Evolutionary conservation across 2,888 invertebrate genomes (phyloP).

Genomic region (Xylocampa areola): DNA sequence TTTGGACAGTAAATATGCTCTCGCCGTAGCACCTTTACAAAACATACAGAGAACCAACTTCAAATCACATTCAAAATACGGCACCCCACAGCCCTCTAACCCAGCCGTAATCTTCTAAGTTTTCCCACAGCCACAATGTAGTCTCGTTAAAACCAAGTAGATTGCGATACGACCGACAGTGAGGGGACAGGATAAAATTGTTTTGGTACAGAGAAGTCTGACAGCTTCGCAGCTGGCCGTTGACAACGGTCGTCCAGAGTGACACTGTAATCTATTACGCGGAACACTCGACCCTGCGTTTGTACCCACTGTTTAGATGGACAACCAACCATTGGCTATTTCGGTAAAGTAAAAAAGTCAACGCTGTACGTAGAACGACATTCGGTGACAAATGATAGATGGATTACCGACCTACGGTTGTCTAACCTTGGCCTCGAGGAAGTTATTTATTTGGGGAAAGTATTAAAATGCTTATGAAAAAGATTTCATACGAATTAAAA

Average conservation of each 20-base stretch:
- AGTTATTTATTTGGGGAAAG: slow-evolving; percentile 37
- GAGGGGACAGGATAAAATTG: slow-evolving; percentile 60
- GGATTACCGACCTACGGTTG: slow-evolving; percentile 34
- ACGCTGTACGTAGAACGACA: slow-evolving; percentile 29
- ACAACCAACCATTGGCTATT: slow-evolving; percentile 56
- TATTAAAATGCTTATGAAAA: too few species aligned
- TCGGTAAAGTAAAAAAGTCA: slow-evolving; percentile 55
- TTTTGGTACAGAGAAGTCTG: slow-evolving; percentile 62
- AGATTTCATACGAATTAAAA: too few species aligned
- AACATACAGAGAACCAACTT: background rate
- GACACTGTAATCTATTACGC: slow-evolving; percentile 81
- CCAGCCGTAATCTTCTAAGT: slow-evolving; percentile 47
- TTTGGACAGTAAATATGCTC: too few species aligned
- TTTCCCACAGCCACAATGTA: slow-evolving; percentile 44
- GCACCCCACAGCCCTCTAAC: slow-evolving; percentile 22
- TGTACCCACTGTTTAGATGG: slow-evolving; percentile 49
- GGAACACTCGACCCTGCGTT: slow-evolving; percentile 53
- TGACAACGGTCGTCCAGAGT: slow-evolving; percentile 77
- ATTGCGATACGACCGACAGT: slow-evolving; percentile 59
- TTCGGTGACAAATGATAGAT: slow-evolving; percentile 50
- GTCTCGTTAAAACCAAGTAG: slow-evolving; percentile 62
- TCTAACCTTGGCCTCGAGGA: slow-evolving; percentile 33
- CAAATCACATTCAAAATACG: slow-evolving; percentile 29
- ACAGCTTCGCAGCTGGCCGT: slow-evolving; percentile 73
- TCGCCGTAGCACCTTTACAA: background rate